Percentiles rank a stretch among this genome's conserved stretches.
Conservation (phyloP, 2,113 vertebrate species). For the Progne subis region DNA sequence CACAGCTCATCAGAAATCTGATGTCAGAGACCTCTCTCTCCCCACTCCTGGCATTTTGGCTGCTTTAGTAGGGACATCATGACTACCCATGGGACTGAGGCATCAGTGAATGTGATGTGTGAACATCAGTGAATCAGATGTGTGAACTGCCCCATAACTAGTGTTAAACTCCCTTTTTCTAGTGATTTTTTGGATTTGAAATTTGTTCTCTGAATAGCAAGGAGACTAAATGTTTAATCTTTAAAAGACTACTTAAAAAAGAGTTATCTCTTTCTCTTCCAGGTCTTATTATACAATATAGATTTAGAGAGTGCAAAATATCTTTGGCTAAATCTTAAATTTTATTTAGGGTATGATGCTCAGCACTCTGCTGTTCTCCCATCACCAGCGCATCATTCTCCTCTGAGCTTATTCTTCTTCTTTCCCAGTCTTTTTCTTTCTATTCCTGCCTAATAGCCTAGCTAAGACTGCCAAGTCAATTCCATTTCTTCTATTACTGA, state of each 20-base stretch:
- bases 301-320: not conserved
- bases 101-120: not conserved
- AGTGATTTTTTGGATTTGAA: not conserved
- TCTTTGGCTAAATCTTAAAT: not conserved
- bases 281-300: not conserved
- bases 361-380: not conserved
- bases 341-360: not conserved
- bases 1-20: not conserved
- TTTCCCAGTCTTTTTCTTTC: not conserved
- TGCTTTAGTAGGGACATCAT: not conserved
- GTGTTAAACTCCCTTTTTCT: not conserved
- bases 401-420: not conserved
- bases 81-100: rapidly evolving
- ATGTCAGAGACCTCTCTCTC: not conserved
- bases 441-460: not conserved
- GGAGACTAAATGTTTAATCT: not conserved
- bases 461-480: not conserved
- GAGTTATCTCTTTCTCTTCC: not conserved
- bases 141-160: not conserved
- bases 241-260: not conserved
- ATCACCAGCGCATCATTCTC: not conserved
- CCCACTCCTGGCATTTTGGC: not conserved
- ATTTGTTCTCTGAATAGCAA: not conserved
- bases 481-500: constrained; percentile 21
- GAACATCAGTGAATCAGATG: not conserved